phyloP scores from a whole-genome alignment of 2,797 vertebrate genomes.

The Onychomys arenicola region DNA sequence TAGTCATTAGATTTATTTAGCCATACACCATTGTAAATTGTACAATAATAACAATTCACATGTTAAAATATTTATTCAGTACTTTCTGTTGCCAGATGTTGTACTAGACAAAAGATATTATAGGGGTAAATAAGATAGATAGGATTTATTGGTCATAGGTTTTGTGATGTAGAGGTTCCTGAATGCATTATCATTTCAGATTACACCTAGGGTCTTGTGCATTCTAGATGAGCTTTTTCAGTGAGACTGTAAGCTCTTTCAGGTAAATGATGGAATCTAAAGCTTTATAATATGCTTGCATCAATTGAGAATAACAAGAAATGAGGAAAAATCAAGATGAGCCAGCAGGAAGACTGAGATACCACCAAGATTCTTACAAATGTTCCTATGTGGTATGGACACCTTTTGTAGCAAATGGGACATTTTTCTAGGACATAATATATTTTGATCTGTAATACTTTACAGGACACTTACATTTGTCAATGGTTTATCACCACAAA shows the following conservation, averaged over 20 bases:
- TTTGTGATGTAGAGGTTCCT: not conserved
- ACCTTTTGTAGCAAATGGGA: slow-evolving; percentile 7
- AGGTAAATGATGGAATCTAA: not conserved
- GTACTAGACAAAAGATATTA: not conserved
- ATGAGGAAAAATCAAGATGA: not conserved
- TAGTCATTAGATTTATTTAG: too few species aligned
- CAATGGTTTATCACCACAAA: not conserved
- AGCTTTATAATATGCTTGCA: not conserved
- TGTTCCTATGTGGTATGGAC: not conserved
- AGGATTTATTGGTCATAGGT: not conserved
- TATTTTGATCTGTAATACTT: slow-evolving; percentile 39
- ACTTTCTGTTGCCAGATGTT: not conserved
- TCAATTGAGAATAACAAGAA: not conserved
- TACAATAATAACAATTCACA: too few species aligned
- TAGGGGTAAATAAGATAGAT: not conserved
- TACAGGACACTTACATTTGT: not conserved
- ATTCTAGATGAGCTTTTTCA: not conserved
- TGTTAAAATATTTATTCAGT: slow-evolving; percentile 21
- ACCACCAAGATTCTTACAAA: not conserved
- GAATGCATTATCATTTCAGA: not conserved
- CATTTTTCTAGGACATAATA: not conserved
- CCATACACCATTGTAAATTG: too few species aligned
- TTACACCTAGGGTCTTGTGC: not conserved
- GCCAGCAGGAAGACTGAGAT: not conserved
- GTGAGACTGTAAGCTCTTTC: not conserved